A percentile compares a stretch with the other conserved stretches of the same genome.
Conservation (phyloP, 1,140 invertebrate species). For the Pogonomyrmex californicus region DNA sequence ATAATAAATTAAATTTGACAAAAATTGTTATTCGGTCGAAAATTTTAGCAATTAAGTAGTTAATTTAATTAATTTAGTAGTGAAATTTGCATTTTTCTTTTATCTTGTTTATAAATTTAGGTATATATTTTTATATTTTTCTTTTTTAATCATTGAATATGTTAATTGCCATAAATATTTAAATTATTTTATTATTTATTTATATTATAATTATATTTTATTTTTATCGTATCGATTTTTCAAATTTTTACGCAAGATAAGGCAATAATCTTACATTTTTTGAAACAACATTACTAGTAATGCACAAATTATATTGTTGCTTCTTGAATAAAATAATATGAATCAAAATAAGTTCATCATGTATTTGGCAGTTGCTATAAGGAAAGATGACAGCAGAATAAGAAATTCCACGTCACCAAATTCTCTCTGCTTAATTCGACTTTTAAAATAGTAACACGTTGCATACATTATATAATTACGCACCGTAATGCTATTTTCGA, state of each 20-base stretch:
- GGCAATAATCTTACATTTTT: slow-evolving; percentile 13
- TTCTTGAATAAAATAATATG: not conserved
- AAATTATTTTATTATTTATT: not conserved
- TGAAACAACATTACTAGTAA: slow-evolving; percentile 5
- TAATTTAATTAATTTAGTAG: not conserved
- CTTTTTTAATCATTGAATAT: not conserved
- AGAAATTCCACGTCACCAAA: not conserved
- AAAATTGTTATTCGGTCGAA: not conserved
- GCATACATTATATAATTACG: not conserved
- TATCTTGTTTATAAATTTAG: not conserved
- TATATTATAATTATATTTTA: slow-evolving; percentile 4
- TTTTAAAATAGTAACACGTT: not conserved
- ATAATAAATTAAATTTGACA: not conserved
- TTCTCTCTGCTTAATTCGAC: not conserved
- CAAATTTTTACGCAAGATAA: not conserved
- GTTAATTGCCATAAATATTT: not conserved
- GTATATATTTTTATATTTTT: not conserved
- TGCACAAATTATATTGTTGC: not conserved
- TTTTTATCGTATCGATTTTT: not conserved
- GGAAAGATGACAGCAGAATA: not conserved
- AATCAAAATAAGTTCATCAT: not conserved
- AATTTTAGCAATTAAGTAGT: slow-evolving; percentile 1
- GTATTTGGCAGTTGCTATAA: not conserved
- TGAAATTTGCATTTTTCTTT: not conserved
- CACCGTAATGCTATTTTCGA: not conserved